phyloP scores from a whole-genome alignment of 2,797 vertebrate species.

The Pristis pectinata region DNA sequence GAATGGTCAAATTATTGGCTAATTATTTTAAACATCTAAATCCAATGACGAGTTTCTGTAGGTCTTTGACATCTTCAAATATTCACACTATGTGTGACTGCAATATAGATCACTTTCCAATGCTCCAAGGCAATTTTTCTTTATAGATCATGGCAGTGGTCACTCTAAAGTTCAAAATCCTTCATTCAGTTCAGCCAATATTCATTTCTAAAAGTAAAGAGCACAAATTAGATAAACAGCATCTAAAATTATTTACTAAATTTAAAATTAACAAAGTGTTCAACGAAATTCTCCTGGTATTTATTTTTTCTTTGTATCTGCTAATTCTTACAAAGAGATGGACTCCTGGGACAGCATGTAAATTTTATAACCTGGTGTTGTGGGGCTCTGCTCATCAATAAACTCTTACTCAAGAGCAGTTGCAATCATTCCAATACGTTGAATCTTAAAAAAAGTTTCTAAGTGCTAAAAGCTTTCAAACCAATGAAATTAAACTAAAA shows the following conservation, averaged over 20 bases:
- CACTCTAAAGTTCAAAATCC: constrained; percentile 54
- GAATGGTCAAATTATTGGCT: constrained; percentile 16
- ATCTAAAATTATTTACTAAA: not conserved
- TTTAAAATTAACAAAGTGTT: not conserved
- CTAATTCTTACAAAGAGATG: not conserved
- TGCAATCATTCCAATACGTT: not conserved
- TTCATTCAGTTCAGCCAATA: constrained; percentile 43
- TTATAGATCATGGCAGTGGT: constrained; percentile 48
- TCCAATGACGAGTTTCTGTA: constrained; percentile 52
- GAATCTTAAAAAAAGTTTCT: too few relatives aligned
- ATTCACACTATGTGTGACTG: constrained; percentile 34
- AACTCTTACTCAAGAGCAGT: not conserved
- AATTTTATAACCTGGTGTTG: not conserved
- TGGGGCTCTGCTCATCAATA: not conserved
- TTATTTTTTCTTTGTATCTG: not conserved
- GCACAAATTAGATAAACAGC: not conserved
- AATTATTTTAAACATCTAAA: constrained; percentile 17
- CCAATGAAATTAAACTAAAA: not conserved
- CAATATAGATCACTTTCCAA: constrained; percentile 44
- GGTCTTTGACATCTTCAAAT: constrained; percentile 53
- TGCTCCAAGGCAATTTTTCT: constrained; percentile 44
- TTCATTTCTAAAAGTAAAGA: constrained; percentile 39
- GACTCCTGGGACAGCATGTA: not conserved
- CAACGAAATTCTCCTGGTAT: not conserved
- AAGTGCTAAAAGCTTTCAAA: not conserved